Evolutionary conservation across 1,140 invertebrate genomes (phyloP).

Genomic region (Dinothrombium tinctorium): DNA sequence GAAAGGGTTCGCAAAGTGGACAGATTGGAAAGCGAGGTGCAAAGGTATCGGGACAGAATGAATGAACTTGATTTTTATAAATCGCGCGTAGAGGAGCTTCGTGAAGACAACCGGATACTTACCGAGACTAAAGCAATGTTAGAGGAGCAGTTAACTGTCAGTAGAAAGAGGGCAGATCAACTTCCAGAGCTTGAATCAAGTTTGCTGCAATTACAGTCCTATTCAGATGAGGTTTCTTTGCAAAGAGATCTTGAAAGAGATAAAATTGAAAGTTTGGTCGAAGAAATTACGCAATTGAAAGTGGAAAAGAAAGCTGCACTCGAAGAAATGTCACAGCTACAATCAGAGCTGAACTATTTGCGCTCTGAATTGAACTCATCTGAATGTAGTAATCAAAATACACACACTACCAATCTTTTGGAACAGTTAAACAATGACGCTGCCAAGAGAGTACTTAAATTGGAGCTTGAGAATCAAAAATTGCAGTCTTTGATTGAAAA

Average conservation of each 20-base stretch:
- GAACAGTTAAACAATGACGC: slow-evolving; percentile 71
- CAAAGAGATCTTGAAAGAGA: slow-evolving; percentile 45
- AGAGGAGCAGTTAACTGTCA: slow-evolving; percentile 53
- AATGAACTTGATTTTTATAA: slow-evolving; percentile 81
- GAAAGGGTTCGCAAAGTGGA: slow-evolving; percentile 63
- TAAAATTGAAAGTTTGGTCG: slow-evolving; percentile 59
- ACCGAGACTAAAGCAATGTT: slow-evolving; percentile 55
- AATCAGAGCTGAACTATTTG: slow-evolving; percentile 13
- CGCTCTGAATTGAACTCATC: slow-evolving; percentile 1
- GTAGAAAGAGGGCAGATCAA: slow-evolving; percentile 55
- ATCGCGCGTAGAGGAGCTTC: slow-evolving; percentile 38
- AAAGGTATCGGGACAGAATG: slow-evolving; percentile 62
- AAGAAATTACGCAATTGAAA: slow-evolving; percentile 70
- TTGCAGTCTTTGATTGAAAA: slow-evolving; percentile 26
- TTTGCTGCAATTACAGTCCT: slow-evolving; percentile 55
- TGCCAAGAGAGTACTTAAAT: slow-evolving; percentile 48
- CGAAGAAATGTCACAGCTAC: slow-evolving; percentile 15
- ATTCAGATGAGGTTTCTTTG: slow-evolving; percentile 54
- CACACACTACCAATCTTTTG: slow-evolving; percentile 32
- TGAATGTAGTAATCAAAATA: not conserved
- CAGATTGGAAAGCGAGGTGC: slow-evolving; percentile 56
- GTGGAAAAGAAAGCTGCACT: slow-evolving; percentile 37
- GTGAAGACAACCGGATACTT: slow-evolving; percentile 28
- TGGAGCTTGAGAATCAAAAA: slow-evolving; percentile 73
- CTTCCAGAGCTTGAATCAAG: slow-evolving; percentile 60